Conservation (phyloP, 1,140 invertebrate species). For the Drosophila pectinifera region DNA sequence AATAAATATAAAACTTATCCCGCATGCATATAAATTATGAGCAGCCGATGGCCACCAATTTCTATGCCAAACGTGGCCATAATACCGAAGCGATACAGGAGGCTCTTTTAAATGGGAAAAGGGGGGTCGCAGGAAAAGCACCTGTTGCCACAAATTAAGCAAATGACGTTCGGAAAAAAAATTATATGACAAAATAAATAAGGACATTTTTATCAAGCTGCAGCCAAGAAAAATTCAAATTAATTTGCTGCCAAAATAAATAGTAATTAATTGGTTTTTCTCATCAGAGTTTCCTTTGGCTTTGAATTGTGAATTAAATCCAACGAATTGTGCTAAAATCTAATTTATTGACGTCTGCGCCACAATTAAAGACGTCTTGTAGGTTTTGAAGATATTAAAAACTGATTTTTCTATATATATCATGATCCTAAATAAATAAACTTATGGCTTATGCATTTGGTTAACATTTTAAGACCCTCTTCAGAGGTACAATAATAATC, state of each 20-base stretch:
- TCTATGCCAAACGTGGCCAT: slow-evolving; percentile 35
- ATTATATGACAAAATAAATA: slow-evolving; percentile 28
- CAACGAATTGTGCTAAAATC: slow-evolving; percentile 16
- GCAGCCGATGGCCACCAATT: slow-evolving; percentile 45
- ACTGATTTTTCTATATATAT: not conserved
- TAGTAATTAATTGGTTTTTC: slow-evolving; percentile 21
- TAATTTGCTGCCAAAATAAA: slow-evolving; percentile 39
- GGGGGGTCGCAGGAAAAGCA: slow-evolving; percentile 22
- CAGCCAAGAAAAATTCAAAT: slow-evolving; percentile 18
- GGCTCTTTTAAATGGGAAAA: not conserved
- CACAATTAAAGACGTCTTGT: slow-evolving; percentile 28
- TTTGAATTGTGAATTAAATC: not conserved
- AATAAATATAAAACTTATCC: slow-evolving; percentile 63
- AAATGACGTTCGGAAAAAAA: slow-evolving; percentile 22
- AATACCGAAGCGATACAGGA: slow-evolving; percentile 6
- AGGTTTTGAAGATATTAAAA: not conserved
- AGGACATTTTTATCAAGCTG: slow-evolving; percentile 26
- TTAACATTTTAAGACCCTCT: no score
- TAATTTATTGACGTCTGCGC: slow-evolving; percentile 40
- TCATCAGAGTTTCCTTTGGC: slow-evolving; percentile 14
- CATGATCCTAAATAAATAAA: no score
- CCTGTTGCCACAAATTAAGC: slow-evolving; percentile 70
- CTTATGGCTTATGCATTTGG: no score
- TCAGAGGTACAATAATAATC: no score
- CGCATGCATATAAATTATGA: slow-evolving; percentile 59